phyloP scores from a whole-genome alignment of 1,140 invertebrate species.

The Drosophila rufa region DNA sequence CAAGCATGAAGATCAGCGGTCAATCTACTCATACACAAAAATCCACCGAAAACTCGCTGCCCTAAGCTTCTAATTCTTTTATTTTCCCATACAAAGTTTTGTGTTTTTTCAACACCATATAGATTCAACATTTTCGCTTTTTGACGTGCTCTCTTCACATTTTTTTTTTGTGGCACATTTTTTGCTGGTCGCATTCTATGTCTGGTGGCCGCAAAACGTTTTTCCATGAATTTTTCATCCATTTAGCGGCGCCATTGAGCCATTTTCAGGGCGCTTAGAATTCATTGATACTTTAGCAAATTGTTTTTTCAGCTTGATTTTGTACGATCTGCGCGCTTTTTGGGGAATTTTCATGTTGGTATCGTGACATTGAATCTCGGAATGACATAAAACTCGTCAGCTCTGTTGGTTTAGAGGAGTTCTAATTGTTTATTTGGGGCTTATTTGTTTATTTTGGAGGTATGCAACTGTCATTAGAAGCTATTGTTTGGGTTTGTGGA shows the following conservation, averaged over 20 bases:
- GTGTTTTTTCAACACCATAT: constrained; percentile 43
- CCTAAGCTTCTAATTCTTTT: constrained; percentile 21
- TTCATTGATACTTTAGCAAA: constrained; percentile 75
- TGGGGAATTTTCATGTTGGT: not conserved
- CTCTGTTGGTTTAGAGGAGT: not conserved
- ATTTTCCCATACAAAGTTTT: constrained; percentile 17
- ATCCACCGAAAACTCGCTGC: not conserved
- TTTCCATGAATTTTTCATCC: constrained; percentile 78
- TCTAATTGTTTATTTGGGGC: not conserved
- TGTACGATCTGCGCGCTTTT: constrained; percentile 22
- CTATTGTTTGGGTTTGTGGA: not conserved
- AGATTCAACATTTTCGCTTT: constrained; percentile 66
- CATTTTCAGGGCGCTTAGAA: constrained; percentile 76
- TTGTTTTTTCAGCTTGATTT: constrained; percentile 60
- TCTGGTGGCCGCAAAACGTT: constrained; percentile 71
- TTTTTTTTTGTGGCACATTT: constrained; percentile 38
- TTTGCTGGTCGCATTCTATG: constrained; percentile 44
- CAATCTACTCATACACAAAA: constrained; percentile 21
- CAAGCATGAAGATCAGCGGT: not conserved
- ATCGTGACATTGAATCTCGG: constrained; percentile 61
- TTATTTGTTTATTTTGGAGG: not conserved
- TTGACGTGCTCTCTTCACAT: constrained; percentile 38
- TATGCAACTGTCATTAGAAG: not conserved
- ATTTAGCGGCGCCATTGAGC: constrained; percentile 70
- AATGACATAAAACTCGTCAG: constrained; percentile 1